Conservation (phyloP, 92 coral and sea anemone genomes). For the Siderastrea radians region DNA sequence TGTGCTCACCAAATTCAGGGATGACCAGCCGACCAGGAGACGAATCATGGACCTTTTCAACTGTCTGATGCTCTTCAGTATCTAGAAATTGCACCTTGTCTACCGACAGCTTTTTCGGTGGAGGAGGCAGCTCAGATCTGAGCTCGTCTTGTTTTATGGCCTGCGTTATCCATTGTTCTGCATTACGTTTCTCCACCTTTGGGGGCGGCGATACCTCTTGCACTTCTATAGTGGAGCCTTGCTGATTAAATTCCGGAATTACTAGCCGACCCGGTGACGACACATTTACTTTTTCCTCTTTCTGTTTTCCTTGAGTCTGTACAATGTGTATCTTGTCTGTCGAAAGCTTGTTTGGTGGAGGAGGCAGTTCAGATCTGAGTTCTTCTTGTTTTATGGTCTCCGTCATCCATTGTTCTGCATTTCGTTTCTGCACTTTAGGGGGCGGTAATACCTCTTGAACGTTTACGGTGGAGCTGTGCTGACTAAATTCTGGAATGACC, state of each 20-base stretch:
- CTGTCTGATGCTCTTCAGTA: not conserved
- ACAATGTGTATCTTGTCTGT: not conserved
- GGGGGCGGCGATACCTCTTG: no score
- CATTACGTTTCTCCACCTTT: not conserved
- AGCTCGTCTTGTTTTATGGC: not conserved
- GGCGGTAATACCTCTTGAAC: not conserved
- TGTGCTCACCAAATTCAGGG: not conserved
- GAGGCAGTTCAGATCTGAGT: not conserved
- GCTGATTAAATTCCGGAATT: not conserved
- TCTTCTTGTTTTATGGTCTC: not conserved
- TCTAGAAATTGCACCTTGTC: slow-evolving; percentile 3
- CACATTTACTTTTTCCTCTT: not conserved
- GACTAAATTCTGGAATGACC: no score
- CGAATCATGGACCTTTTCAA: not conserved
- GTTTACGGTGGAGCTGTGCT: no score
- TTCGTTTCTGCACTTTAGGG: not conserved
- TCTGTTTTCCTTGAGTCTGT: not conserved
- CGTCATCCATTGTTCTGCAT: not conserved
- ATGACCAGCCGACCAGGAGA: not conserved
- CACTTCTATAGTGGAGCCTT: not conserved
- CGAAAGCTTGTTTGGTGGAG: not conserved
- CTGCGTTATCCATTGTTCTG: not conserved
- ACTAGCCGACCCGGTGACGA: not conserved
- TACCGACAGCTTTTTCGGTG: not conserved
- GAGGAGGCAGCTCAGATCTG: not conserved